Percentiles rank a stretch among this genome's conserved stretches.
phyloP scores from a whole-genome alignment of 2,888 invertebrate genomes.

The Scaptomyza cyrtandrae region DNA sequence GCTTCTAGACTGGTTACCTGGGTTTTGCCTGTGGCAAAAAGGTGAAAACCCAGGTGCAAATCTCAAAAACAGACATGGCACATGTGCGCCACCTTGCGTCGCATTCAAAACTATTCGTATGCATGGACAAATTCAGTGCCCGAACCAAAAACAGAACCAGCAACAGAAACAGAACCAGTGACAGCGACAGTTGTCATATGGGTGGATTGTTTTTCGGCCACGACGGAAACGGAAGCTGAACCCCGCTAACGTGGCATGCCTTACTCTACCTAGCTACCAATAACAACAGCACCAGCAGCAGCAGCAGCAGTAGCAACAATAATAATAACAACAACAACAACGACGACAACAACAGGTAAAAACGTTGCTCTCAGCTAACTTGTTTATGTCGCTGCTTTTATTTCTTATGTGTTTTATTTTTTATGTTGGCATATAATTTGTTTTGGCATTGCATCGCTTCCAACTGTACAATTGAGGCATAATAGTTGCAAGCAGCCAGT shows the following conservation, averaged over 20 bases:
- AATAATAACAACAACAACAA: too few species aligned
- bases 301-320: slow-evolving; percentile 11
- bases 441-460: slow-evolving; percentile 16
- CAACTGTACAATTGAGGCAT: slow-evolving; percentile 3
- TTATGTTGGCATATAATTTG: slow-evolving; percentile 63
- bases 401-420: slow-evolving; percentile 65
- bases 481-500: slow-evolving; percentile 15
- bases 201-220: slow-evolving; percentile 72
- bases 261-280: slow-evolving; percentile 29
- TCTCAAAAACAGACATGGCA: slow-evolving; percentile 60
- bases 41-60: slow-evolving; percentile 52
- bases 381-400: slow-evolving; percentile 70
- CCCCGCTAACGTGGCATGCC: slow-evolving; percentile 64
- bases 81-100: slow-evolving; percentile 70
- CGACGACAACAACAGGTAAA: slow-evolving; percentile 24
- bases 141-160: slow-evolving; percentile 31
- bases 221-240: slow-evolving; percentile 73
- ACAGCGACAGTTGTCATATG: slow-evolving; percentile 73
- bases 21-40: slow-evolving; percentile 24
- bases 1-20: neutral
- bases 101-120: slow-evolving; percentile 55
- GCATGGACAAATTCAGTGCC: slow-evolving; percentile 44
- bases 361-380: slow-evolving; percentile 66
- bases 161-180: slow-evolving; percentile 33
- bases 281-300: slow-evolving; percentile 4